A percentile compares a stretch with the other conserved stretches of the same genome.
phyloP scores from a whole-genome alignment of 2,888 invertebrate species.

The Calliphora vomitoria region DNA sequence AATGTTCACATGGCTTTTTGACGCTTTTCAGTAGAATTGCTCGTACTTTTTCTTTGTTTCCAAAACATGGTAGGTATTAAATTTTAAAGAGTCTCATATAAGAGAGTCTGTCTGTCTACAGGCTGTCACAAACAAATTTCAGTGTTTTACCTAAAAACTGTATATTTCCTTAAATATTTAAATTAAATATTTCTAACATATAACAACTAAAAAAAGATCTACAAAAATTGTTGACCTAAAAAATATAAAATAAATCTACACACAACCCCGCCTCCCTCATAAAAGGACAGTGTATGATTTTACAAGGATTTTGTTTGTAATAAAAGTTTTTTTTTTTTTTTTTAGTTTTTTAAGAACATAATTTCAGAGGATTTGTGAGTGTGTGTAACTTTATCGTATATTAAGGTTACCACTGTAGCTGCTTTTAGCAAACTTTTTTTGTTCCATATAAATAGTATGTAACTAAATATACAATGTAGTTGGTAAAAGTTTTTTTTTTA shows the following conservation, averaged over 20 bases:
- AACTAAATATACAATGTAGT: background rate
- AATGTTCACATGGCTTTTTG: background rate
- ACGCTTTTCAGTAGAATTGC: background rate
- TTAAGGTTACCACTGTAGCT: background rate
- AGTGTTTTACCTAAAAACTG: background rate
- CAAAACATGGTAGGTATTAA: background rate
- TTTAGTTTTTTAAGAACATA: background rate
- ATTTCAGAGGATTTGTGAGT: background rate
- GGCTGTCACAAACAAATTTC: background rate
- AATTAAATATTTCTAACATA: conserved; percentile 43
- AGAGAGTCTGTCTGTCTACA: conserved; percentile 17
- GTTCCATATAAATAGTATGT: background rate
- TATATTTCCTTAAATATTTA: conserved; percentile 14
- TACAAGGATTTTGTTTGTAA: background rate
- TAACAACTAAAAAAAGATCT: conserved; percentile 27
- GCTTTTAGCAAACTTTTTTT: background rate
- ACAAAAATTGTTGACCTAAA: conserved; percentile 46
- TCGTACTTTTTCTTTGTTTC: background rate
- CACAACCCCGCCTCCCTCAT: background rate
- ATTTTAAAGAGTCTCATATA: background rate
- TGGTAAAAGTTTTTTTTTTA: background rate
- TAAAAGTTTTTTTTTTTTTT: background rate
- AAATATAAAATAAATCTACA: background rate
- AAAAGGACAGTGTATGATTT: conserved; percentile 31
- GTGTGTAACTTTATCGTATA: background rate